Evolutionary conservation across 2,797 vertebrate genomes (phyloP), one percentile per base, ranked within the genome.

Genomic region (Denticeps clupeoides): DNA sequence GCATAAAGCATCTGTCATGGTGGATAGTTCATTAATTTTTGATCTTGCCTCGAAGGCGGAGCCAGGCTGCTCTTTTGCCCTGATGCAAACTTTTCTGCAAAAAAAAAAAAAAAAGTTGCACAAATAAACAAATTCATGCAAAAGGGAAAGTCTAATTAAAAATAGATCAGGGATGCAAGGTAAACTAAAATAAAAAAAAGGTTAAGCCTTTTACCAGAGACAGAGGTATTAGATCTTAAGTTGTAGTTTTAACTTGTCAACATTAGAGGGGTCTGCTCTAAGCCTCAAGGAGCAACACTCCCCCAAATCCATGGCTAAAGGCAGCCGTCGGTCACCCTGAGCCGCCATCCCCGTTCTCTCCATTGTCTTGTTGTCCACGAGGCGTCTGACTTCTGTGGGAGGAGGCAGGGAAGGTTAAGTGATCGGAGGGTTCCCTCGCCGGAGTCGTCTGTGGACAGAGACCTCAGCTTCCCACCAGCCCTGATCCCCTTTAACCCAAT

Each of bases 1-100:
- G 50, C 54, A 57, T 47, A 70, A 72, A 74, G 49, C 58, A 44
- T 68, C 50, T 67, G 67, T 62, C 68, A 62, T 6, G 18, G 29
- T 41, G 38, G 43, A 67, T 64, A 42, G 46, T 22, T 55, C 40
- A 63, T 61, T 63, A 67, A 45, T 29, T 35, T 45, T 32, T 51
- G 45, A 69, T 60, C 5, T 2, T 35, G 51, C 58, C 64, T 60
- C 21, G 49, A 53, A 66, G 59, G 62, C 62, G 47, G 44, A 47
- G 55, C 16, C 19, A 31, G 37, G 44, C 22, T 37, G 7, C 38
- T 23, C n/a, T 19, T 31, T 46, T 18, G 4, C 9, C 38, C 10
- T 4, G 9, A 9, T 19, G 16, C 35, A 10, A 38, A 35, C 32
- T 29, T 26, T 27, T 7, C 24, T 21, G 10, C 9, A 22, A 10